Base-by-base conservation (phyloP, 64 coral and sea anemone species). In the Trachythela sp. region DNA sequence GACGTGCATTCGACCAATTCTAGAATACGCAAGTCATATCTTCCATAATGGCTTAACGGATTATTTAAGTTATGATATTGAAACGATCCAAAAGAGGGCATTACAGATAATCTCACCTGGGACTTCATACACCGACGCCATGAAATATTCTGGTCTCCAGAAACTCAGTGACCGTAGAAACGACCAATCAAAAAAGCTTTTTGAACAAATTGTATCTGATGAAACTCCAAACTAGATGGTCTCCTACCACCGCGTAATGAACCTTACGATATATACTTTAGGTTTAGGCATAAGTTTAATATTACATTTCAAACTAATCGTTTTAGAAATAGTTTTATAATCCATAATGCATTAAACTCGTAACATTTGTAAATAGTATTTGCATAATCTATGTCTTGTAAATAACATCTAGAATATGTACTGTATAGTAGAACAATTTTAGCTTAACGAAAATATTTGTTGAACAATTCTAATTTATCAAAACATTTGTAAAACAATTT, bases 321-420 rank as follows among this genome's bases (percentile, higher is more conserved):
- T 84, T 84, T 84, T 84, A 84, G 80, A 84, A 36, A 84, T 35
- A 84, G 80, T 29, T 84, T 84, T 37, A 84, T 84, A 84, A 84
- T 84, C 8, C 36, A 20, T 34, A 84, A 84, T 84, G 80, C 80
- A 32, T 84, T 84, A 84, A 84, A 84, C n/a, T 84, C 36, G 48
- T 49, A 49, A 49, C 7, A 15, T 49, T 15, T 49, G 48, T 49
- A 49, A n/a, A n/a, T n/a, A n/a, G n/a, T n/a, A n/a, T n/a, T n/a
- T n/a, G n/a, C n/a, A n/a, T n/a, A n/a, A n/a, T n/a, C n/a, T n/a
- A n/a, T n/a, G n/a, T n/a, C n/a, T n/a, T n/a, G n/a, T n/a, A n/a
- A n/a, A n/a, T n/a, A n/a, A n/a, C n/a, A n/a, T n/a, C n/a, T n/a
- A n/a, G n/a, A n/a, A n/a, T n/a, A n/a, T n/a, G n/a, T n/a, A n/a